Evolutionary conservation across 2,888 invertebrate genomes (phyloP).

Genomic region (Heteromurus nitidus): DNA sequence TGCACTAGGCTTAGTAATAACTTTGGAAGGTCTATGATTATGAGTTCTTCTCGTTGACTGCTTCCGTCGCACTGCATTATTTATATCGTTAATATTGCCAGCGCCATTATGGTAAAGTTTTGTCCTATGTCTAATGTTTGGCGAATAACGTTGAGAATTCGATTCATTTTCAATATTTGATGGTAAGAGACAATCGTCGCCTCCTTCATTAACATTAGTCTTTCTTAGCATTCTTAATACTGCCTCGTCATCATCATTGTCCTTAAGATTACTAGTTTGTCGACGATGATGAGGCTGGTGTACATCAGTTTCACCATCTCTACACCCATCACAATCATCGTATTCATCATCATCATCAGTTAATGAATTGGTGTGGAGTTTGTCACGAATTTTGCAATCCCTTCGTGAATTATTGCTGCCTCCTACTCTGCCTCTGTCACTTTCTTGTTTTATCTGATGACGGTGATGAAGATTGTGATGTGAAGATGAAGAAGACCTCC

Average conservation of each 20-base stretch:
- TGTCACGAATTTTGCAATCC: conserved; percentile 59
- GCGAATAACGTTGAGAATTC: not conserved
- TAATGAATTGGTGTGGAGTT: conserved; percentile 45
- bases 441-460: conserved; percentile 52
- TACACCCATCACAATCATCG: conserved; percentile 17
- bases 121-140: conserved; percentile 18
- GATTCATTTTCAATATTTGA: no score
- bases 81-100: conserved; percentile 22
- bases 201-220: conserved; percentile 12
- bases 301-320: conserved; percentile 39
- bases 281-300: conserved; percentile 33
- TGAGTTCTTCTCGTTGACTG: conserved; percentile 52
- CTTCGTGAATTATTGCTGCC: conserved; percentile 37
- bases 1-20: conserved; percentile 67
- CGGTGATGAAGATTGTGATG: conserved; percentile 26
- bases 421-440: conserved; percentile 27
- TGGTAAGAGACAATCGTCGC: conserved; percentile 9
- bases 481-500: conserved; percentile 34
- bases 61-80: conserved; percentile 47
- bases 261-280: conserved; percentile 23
- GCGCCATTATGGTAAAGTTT: not conserved
- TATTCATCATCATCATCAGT: conserved; percentile 17
- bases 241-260: conserved; percentile 42
- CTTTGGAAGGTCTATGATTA: conserved; percentile 58
- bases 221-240: conserved; percentile 20